phyloP scores from a whole-genome alignment of 2,113 vertebrate species.

The Dasyurus viverrinus region DNA sequence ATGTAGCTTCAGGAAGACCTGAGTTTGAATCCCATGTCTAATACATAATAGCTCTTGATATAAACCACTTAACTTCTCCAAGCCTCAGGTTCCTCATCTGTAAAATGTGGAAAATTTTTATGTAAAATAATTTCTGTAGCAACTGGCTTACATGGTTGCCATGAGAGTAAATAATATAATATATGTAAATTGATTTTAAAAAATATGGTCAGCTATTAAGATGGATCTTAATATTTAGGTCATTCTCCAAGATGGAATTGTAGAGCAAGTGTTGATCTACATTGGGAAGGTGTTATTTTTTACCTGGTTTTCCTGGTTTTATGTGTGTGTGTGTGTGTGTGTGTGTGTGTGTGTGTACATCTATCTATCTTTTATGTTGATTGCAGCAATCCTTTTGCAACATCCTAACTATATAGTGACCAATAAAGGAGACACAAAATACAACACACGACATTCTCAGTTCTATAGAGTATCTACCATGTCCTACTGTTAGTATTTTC shows the following conservation, averaged over 20 bases:
- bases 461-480: background rate
- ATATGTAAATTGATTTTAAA: background rate
- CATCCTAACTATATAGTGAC: background rate
- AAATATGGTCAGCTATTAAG: background rate
- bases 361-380: background rate
- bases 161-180: background rate
- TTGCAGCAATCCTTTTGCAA: background rate
- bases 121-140: background rate
- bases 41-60: background rate
- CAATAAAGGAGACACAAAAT: background rate
- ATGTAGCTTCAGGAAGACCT: background rate
- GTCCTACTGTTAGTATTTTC: background rate
- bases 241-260: background rate
- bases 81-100: background rate
- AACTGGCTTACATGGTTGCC: background rate
- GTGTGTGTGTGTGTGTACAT: too few relatives aligned
- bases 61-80: background rate
- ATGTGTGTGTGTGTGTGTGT: too few relatives aligned
- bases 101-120: background rate
- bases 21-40: background rate
- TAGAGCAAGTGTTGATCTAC: background rate
- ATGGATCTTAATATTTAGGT: background rate
- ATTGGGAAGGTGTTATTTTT: background rate
- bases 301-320: background rate
- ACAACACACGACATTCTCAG: fast-evolving